phyloP scores from a whole-genome alignment of 2,113 vertebrate species.

The Coptodon rendalli region DNA sequence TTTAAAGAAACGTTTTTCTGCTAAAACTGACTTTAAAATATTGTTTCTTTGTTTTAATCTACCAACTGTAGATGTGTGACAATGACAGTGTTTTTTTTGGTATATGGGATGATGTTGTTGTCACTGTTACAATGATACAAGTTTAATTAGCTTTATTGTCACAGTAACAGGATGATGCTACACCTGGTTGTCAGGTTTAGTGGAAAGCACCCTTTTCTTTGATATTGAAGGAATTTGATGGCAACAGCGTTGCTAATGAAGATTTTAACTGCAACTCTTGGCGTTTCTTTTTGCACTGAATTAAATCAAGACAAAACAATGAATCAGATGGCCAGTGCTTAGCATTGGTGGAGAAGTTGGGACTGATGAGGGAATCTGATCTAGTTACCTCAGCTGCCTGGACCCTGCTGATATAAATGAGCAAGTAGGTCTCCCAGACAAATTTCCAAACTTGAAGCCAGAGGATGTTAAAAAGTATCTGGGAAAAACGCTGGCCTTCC shows the following conservation, averaged over 20 bases:
- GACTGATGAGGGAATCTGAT: background rate
- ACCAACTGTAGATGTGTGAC: background rate
- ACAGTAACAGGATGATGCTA: background rate
- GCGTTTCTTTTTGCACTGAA: background rate
- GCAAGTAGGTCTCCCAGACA: background rate
- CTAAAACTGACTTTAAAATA: background rate
- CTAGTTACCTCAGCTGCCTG: background rate
- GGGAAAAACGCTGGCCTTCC: background rate
- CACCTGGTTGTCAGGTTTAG: background rate
- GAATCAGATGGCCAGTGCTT: background rate
- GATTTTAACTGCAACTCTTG: background rate
- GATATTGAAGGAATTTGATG: background rate
- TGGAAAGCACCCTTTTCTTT: background rate
- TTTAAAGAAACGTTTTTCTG: background rate
- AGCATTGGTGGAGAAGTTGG: background rate
- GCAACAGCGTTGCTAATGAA: background rate
- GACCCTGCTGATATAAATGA: background rate
- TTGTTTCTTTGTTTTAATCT: background rate
- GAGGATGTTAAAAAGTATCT: background rate
- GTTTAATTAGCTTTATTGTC: background rate
- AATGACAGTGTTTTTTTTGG: background rate
- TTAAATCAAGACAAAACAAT: background rate
- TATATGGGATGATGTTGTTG: background rate
- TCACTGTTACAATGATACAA: background rate
- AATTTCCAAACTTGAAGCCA: background rate